A percentile compares a stretch with the other conserved stretches of the same genome.
Conservation (phyloP, 1,140 invertebrate species). For the Araneus ventricosus region DNA sequence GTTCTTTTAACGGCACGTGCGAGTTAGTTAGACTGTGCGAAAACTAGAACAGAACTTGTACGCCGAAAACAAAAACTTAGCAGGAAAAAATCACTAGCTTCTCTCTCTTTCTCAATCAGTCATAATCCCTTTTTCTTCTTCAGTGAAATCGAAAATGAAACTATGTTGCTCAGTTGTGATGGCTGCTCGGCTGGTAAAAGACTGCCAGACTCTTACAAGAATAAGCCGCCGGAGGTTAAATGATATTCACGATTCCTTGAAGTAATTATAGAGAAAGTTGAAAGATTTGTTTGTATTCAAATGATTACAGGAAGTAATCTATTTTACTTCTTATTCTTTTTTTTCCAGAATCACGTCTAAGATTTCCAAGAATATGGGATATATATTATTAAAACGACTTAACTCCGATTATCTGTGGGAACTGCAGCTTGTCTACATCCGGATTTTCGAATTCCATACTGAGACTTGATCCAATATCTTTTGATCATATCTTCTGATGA, state of each 20-base stretch:
- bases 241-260: neutral
- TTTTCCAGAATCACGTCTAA: no score
- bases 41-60: conserved; percentile 16
- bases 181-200: neutral
- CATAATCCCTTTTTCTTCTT: neutral
- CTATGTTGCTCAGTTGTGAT: neutral
- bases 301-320: conserved; percentile 2
- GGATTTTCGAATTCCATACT: no score
- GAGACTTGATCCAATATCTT: no score
- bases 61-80: neutral
- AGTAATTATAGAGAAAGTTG: neutral
- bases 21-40: neutral
- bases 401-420: no score
- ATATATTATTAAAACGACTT: no score
- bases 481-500: no score
- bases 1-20: neutral
- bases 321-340: no score
- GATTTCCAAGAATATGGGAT: no score
- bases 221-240: neutral
- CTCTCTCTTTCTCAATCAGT: neutral
- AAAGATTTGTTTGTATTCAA: neutral
- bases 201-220: neutral
- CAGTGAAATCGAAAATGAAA: neutral
- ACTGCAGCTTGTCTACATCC: no score
- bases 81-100: neutral